phyloP scores from a whole-genome alignment of 2,797 vertebrate species.

The Tenualosa ilisha region DNA sequence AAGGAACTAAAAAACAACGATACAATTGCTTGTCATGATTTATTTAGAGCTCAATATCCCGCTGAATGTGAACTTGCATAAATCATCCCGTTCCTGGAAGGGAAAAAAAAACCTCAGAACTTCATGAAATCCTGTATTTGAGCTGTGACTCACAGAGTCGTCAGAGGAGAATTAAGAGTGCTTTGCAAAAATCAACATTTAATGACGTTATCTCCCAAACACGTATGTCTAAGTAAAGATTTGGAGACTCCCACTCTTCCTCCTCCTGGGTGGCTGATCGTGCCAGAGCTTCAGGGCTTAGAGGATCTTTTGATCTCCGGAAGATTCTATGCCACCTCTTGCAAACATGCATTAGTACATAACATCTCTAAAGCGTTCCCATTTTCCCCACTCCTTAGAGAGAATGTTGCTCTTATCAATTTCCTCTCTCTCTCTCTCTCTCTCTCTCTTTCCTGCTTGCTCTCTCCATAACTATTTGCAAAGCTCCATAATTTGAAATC shows the following conservation, averaged over 20 bases:
- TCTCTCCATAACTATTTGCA: no score
- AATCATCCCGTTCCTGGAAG: neutral
- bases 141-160: neutral
- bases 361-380: neutral
- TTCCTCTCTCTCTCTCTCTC: neutral
- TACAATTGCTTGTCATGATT: neutral
- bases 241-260: neutral
- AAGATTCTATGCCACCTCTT: neutral
- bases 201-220: neutral
- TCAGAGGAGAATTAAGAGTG: neutral
- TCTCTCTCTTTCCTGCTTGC: neutral
- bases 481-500: no score
- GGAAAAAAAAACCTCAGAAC: neutral
- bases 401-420: neutral
- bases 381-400: neutral
- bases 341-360: neutral
- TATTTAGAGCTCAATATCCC: neutral
- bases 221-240: neutral
- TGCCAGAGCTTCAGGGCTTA: neutral
- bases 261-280: neutral
- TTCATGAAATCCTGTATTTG: neutral
- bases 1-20: neutral
- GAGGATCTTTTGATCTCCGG: neutral
- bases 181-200: conserved; percentile 4
- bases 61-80: neutral